Base-by-base conservation (phyloP, 1,140 invertebrate genomes). In the Phortica variegata region DNA sequence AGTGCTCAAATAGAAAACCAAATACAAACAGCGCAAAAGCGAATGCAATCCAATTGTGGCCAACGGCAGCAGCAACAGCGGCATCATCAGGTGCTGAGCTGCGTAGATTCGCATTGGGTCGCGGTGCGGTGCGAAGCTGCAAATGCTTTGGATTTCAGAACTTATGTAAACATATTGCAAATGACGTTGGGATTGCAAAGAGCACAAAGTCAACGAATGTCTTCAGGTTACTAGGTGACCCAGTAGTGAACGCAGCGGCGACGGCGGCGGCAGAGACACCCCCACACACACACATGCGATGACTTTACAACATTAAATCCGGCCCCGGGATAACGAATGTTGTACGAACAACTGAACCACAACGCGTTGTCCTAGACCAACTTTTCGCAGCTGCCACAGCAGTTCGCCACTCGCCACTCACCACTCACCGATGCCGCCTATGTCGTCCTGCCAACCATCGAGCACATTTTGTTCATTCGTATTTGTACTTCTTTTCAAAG, bases 161-260 rank as follows among this genome's bases (percentile, higher is more conserved):
- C n/a, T n/a, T n/a, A n/a, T n/a, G n/a, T n/a, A n/a, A n/a, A n/a
- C n/a, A n/a, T n/a, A n/a, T n/a, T n/a, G n/a, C n/a, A n/a, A n/a
- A n/a, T n/a, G n/a, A n/a, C n/a, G n/a, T n/a, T n/a, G n/a, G n/a
- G n/a, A n/a, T n/a, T n/a, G n/a, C n/a, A n/a, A n/a, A n/a, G n/a
- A n/a, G n/a, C 54, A 44, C 63, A 52, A 63, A 63, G 57, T 68
- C 63, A 68, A 68, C 66, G 62, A 63, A 71, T 66, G 50, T 55
- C 66, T 72, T 41, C 66, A 54, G 66, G 66, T 71, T 71, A 71
- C 68, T 71, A 66, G 66, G 68, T 71, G 68, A 71, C 66, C 66
- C 68, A 71, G 33, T 58, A 57, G 53, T 59, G 46, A 20, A 34
- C 32, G 4, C 8, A 43, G 13, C 13, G 6, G 34, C 42, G 16